phyloP scores from a whole-genome alignment of 1,140 invertebrate genomes.

The Rhyacophila brunnea region DNA sequence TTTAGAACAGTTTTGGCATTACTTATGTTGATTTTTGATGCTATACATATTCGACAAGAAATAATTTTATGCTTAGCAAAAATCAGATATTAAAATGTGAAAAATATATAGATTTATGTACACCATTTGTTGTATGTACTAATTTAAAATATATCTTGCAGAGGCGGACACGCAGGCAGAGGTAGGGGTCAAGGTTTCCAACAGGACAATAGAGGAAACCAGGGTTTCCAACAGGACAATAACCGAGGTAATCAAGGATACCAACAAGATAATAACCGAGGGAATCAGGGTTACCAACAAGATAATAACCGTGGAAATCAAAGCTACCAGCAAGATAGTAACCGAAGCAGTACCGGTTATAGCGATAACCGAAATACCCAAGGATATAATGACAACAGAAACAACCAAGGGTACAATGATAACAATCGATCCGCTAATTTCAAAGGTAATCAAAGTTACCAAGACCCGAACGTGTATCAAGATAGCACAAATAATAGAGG shows the following conservation, averaged over 20 bases:
- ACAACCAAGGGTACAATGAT: constrained; percentile 30
- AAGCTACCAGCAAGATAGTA: constrained; percentile 8
- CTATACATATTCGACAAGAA: neutral
- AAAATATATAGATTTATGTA: neutral
- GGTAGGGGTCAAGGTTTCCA: constrained; percentile 32
- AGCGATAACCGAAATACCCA: constrained; percentile 29
- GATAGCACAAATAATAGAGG: constrained; percentile 31
- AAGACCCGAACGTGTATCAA: constrained; percentile 24
- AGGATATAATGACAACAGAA: constrained; percentile 26
- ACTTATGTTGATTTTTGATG: neutral
- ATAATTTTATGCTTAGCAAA: neutral
- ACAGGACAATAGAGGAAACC: constrained; percentile 37
- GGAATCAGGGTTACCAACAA: constrained; percentile 39
- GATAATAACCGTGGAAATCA: constrained; percentile 25
- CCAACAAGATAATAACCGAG: constrained; percentile 38
- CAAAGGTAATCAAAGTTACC: constrained; percentile 29
- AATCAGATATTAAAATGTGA: neutral
- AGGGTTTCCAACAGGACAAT: constrained; percentile 38
- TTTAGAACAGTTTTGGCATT: neutral
- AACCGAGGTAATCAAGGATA: constrained; percentile 29
- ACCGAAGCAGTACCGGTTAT: constrained; percentile 10
- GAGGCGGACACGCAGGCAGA: neutral
- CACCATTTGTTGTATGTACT: neutral
- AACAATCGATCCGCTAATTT: constrained; percentile 31
- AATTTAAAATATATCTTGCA: neutral